Evolutionary conservation across 2,888 invertebrate species (phyloP).

Genomic region (Patella ulyssiponensis): DNA sequence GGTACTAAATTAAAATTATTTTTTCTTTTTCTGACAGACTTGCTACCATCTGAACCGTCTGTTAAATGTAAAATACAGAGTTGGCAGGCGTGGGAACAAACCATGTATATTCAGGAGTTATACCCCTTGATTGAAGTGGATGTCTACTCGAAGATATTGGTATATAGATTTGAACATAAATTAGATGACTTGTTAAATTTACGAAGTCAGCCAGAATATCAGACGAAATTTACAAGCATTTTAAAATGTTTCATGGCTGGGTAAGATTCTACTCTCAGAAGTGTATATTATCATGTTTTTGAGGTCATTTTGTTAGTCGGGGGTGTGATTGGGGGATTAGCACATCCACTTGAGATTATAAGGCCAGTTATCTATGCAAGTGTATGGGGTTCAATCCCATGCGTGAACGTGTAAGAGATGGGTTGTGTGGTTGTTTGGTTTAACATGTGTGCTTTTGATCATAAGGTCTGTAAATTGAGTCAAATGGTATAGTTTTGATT

Average conservation of each 20-base stretch:
- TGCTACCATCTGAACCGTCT: constrained; percentile 23
- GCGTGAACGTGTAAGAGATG: too few species aligned
- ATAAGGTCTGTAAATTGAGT: too few species aligned
- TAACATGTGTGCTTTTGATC: too few species aligned
- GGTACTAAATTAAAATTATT: too few species aligned
- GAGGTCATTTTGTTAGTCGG: too few species aligned
- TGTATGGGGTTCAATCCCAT: too few species aligned
- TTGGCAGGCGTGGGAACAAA: constrained; percentile 41
- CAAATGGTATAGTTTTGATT: too few species aligned
- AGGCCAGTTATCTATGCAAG: too few species aligned
- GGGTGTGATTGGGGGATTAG: too few species aligned
- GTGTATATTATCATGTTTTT: too few species aligned
- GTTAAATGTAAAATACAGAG: constrained; percentile 26
- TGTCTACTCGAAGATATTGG: constrained; percentile 31
- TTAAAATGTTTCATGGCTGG: constrained; percentile 28
- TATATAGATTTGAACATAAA: constrained; percentile 23
- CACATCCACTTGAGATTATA: too few species aligned
- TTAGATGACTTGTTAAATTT: constrained; percentile 21
- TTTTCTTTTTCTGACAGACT: constrained; percentile 12
- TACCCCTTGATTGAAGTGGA: constrained; percentile 33
- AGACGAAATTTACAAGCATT: constrained; percentile 26
- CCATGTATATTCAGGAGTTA: constrained; percentile 31
- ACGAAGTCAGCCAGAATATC: constrained; percentile 16
- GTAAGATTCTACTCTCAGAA: constrained; percentile 9
- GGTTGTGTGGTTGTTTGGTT: too few species aligned